These are phyloP conservation scores for Apotomis capreana DNA, from an alignment of 2,888 invertebrate species.

Conservation along the genomic window DNA sequence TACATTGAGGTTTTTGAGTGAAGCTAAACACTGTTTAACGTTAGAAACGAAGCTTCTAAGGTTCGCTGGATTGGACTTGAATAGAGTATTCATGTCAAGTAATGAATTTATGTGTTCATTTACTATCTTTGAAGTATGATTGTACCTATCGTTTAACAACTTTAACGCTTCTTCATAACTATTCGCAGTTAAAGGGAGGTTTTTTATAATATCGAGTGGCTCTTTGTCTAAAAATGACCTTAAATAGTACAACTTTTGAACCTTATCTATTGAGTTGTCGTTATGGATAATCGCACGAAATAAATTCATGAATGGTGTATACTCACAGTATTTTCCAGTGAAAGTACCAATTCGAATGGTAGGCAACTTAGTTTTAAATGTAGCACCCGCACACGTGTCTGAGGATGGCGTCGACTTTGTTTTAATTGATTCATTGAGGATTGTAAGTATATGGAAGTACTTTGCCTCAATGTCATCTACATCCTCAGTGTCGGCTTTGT, in stretches of 20 bases:
- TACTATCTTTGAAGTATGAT: slow-evolving; percentile 23
- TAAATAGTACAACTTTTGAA: slow-evolving; percentile 23
- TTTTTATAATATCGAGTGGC: slow-evolving; percentile 22
- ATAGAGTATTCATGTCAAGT: slow-evolving; percentile 10
- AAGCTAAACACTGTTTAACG: no score
- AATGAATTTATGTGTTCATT: slow-evolving; percentile 26
- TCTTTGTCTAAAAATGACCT: background rate
- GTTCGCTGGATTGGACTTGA: background rate
- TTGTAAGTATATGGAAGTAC: background rate
- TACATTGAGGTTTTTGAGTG: slow-evolving; percentile 13
- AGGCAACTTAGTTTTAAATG: background rate
- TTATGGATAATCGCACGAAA: slow-evolving; percentile 18
- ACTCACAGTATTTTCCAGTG: slow-evolving; percentile 27
- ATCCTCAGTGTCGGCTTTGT: background rate
- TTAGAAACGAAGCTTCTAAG: background rate
- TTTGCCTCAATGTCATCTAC: background rate
- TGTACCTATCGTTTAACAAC: slow-evolving; percentile 13
- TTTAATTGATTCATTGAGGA: background rate
- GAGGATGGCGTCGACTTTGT: background rate
- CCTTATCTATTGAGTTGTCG: slow-evolving; percentile 4
- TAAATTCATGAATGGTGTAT: slow-evolving; percentile 11
- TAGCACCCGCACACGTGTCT: background rate
- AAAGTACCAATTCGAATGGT: background rate
- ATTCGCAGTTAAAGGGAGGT: background rate
- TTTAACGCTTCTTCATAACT: slow-evolving; percentile 22